phyloP scores from a whole-genome alignment of 2,888 invertebrate species.

The Esperia sulphurella region DNA sequence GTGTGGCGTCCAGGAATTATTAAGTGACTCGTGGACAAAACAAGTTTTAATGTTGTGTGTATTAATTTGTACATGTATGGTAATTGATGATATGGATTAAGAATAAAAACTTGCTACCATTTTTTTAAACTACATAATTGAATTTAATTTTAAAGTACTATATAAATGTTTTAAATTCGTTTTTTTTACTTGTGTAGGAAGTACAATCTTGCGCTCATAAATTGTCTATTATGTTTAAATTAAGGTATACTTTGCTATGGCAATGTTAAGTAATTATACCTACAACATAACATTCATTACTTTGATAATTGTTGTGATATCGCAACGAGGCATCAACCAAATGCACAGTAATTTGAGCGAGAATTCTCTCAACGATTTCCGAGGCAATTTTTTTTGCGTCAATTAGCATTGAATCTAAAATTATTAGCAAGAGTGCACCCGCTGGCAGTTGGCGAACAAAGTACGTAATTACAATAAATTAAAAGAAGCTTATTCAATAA shows the following conservation, averaged over 20 bases:
- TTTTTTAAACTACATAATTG: neutral
- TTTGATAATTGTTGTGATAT: neutral
- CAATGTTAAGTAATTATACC: no score
- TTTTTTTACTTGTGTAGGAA: no score
- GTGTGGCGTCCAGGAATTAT: conserved; percentile 23
- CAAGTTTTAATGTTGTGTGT: neutral
- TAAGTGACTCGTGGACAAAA: conserved; percentile 4
- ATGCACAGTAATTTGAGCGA: conserved; percentile 32
- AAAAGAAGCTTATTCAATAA: neutral
- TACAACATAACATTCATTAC: neutral
- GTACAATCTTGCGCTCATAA: no score
- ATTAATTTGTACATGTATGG: conserved; percentile 1
- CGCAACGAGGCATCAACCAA: conserved; percentile 24
- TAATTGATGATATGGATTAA: no score
- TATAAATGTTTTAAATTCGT: no score
- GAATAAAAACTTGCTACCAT: no score
- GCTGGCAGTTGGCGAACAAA: neutral
- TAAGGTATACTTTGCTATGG: no score
- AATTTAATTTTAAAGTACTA: conserved; percentile 2
- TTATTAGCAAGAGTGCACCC: conserved; percentile 17
- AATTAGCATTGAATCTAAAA: conserved; percentile 42
- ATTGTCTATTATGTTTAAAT: no score
- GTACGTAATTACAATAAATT: conserved; percentile 2
- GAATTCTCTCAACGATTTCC: conserved; percentile 46
- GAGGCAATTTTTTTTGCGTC: conserved; percentile 42